Conservation (phyloP, 2,113 vertebrate genomes). For the Dasypus novemcinctus region DNA sequence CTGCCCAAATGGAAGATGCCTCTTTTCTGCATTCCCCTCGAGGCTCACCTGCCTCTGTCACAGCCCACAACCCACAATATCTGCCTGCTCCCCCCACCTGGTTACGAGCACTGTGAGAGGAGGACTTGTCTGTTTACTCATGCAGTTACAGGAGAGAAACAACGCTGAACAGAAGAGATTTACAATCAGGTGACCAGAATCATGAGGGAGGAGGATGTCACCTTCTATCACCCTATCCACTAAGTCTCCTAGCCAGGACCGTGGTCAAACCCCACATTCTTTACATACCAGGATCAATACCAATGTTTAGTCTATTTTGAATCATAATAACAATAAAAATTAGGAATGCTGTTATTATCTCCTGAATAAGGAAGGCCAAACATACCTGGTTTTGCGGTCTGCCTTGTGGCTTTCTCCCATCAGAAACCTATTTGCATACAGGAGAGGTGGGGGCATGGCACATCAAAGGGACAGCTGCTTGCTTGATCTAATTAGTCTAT, state of each 20-base stretch:
- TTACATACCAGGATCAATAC: neutral
- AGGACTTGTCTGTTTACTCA: rapidly evolving
- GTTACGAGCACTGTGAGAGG: rapidly evolving
- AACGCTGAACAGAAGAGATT: neutral
- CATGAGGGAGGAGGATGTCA: neutral
- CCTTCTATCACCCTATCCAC: neutral
- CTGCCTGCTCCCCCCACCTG: neutral
- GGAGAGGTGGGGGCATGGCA: neutral
- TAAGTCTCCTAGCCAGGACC: neutral
- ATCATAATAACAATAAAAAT: conserved; percentile 57
- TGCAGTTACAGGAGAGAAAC: neutral
- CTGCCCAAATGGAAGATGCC: rapidly evolving
- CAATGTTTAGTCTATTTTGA: neutral
- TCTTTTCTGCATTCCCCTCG: neutral
- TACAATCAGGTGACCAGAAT: rapidly evolving
- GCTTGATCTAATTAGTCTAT: conserved; percentile 36
- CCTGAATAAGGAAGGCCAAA: conserved; percentile 1
- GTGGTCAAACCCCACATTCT: neutral
- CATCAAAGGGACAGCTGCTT: conserved; percentile 30
- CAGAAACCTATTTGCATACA: conserved; percentile 21
- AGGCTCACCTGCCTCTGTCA: neutral
- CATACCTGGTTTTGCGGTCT: neutral
- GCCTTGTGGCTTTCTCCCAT: neutral
- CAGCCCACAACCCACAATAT: neutral
- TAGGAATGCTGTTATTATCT: conserved; percentile 46